Evolutionary conservation across 2,113 vertebrate genomes (phyloP), one percentile per base, ranked within the genome.

Genomic region (Pangasianodon hypophthalmus): DNA sequence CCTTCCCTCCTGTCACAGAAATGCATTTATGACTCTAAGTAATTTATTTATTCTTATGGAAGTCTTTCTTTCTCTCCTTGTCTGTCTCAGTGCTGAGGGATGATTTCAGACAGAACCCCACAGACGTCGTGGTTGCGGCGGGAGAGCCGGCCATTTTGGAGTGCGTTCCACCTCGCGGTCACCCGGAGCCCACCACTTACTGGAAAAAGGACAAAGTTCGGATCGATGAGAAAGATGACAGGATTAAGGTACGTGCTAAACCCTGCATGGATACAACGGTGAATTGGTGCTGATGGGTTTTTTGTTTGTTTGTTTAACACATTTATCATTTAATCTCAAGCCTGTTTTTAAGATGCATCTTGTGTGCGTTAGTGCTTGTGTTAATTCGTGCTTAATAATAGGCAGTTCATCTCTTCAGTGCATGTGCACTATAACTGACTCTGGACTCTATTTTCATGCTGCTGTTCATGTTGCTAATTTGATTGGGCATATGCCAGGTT

Each of bases 171-270:
- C 98, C 98, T 8, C 96, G 98, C 82, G 98, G 98, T 73, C 98
- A 99, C 90, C 98, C 98, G 0, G 98, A 99, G 89, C 98, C 98
- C 79, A 98, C 98, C 88, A 99, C 98, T 94, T 99, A 96, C 96
- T 99, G 98, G 98, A 99, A 98, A 93, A 99, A 99, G 90, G 98
- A 99, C 93, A 99, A 99, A 97, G 95, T 97, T 89, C 96, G 97
- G 86, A 97, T 99, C 29, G 98, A 99, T 58, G 98, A 99, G 93
- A 97, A 94, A 58, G 98, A 99, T 88, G 98, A 99, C 88, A 96
- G 98, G 89, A 97, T 99, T 92, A 99, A 97, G 50, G 98, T 99
- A 92, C 97, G 97, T 96, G 32, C 54, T 0, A 1, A 2, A 71
- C 48, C 60, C 19, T 5, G 62, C 8, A 44, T 0, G 19, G n/a